Conservation (phyloP, 2,113 vertebrate genomes). For the Argyrosomus japonicus region DNA sequence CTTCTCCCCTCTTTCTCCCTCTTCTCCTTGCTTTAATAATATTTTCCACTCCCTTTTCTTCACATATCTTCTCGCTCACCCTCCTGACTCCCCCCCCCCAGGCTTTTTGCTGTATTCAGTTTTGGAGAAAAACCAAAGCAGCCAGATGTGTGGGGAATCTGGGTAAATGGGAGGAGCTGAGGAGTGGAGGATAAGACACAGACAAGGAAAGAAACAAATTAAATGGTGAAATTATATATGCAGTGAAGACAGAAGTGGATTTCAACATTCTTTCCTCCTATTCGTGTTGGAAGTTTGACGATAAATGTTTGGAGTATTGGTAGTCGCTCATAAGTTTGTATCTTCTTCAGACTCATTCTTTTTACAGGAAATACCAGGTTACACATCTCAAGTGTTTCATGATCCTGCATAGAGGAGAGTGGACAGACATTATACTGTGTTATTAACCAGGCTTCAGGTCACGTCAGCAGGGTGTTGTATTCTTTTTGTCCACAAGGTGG, state of each 20-base stretch:
- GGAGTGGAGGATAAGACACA: constrained; percentile 18
- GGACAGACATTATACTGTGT: neutral
- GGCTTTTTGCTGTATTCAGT: constrained; percentile 59
- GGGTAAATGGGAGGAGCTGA: constrained; percentile 57
- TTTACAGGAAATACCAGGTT: neutral
- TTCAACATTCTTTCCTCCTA: constrained; percentile 2
- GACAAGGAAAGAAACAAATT: neutral
- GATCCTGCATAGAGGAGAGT: neutral
- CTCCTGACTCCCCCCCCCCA: constrained; percentile 23
- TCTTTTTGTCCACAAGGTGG: constrained; percentile 70
- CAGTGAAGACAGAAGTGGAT: neutral
- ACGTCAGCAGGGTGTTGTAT: constrained; percentile 16
- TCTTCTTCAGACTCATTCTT: neutral
- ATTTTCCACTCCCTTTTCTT: constrained; percentile 52
- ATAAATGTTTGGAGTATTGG: neutral
- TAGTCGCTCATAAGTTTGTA: neutral
- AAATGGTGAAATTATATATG: neutral
- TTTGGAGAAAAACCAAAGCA: constrained; percentile 70
- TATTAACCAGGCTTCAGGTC: neutral
- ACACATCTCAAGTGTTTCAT: neutral
- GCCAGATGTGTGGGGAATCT: constrained; percentile 78
- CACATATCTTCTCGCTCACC: constrained; percentile 18
- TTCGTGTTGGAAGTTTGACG: neutral
- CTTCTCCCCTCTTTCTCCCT: constrained; percentile 1
- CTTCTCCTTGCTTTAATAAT: constrained; percentile 19